Base-by-base conservation (phyloP, 2,113 vertebrate genomes). In the Erythrolamprus reginae region DNA sequence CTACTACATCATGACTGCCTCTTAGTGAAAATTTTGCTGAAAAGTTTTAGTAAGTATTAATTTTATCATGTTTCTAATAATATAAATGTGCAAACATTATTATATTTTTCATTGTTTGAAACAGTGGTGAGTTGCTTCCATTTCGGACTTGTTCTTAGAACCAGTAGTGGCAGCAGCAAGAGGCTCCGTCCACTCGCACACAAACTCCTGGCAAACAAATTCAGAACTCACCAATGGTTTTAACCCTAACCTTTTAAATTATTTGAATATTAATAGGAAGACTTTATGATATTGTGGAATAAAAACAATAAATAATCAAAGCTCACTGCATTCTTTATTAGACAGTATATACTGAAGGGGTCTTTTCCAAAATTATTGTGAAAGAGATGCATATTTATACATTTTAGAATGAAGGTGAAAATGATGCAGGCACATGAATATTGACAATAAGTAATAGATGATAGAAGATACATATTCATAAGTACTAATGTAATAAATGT, bases 1-100 rank as follows among this genome's bases (percentile, higher is more conserved):
- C 94, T 99, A 82, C 97, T 99, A 53, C 93, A 97, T 92, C 92
- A 89, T 82, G 97, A 99, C 93, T 99, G 98, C 94, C 96, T 98
- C 93, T 95, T 99, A 94, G 96, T 97, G 92, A 97, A 96, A 96
- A 97, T 98, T 93, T 96, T 99, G 93, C 94, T 99, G 95, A 97
- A 95, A 95, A 97, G 97, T 93, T 98, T 98, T 94, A 87, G 98
- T 99, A 97, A 98, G 98, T 98, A 95, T 94, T 92, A 92, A 51
- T 89, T 17, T 28, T 94, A 38, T 70, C 53, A n/a, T 90, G 50
- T 26, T 55, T 90, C 0, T 9, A 84, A 92, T 52, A 94, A 61
- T 90, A 70, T 94, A 65, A 88, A 38, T 7, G 24, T 91, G 88
- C 91, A 94, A 88, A 89, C 0, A 52, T 15, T 82, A 24, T 85